phyloP scores from a whole-genome alignment of 2,113 vertebrate genomes.

The Oenanthe oenanthe region DNA sequence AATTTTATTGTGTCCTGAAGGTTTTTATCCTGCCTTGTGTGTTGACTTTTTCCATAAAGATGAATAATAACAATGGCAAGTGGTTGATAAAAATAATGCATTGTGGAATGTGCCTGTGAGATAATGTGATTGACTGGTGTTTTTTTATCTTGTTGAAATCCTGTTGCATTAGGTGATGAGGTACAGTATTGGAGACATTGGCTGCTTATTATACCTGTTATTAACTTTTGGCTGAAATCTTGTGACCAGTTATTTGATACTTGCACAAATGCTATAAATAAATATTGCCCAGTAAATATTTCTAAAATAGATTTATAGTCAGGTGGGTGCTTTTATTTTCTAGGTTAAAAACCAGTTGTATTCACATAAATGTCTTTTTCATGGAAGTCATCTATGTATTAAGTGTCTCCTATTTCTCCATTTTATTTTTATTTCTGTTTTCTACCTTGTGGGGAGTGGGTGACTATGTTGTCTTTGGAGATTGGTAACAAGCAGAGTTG shows the following conservation, averaged over 20 bases:
- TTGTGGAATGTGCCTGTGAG: neutral
- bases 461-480: neutral
- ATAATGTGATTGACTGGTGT: neutral
- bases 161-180: neutral
- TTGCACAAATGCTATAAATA: neutral
- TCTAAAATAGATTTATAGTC: neutral
- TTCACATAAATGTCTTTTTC: neutral
- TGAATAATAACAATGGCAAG: neutral
- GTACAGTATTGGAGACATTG: neutral
- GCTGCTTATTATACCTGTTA: neutral
- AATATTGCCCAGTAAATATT: neutral
- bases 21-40: neutral
- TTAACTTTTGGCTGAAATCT: neutral
- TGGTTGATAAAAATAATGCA: neutral
- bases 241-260: neutral
- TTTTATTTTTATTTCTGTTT: constrained; percentile 16
- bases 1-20: neutral
- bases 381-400: neutral
- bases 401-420: neutral
- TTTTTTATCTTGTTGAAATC: neutral
- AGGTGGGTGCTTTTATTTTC: neutral
- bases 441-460: neutral
- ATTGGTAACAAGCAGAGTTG: neutral
- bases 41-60: neutral
- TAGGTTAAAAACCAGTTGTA: neutral